These are phyloP conservation scores for Dicrostonyx torquatus DNA, from an alignment of 2,797 vertebrate species.

Conservation along the genomic window DNA sequence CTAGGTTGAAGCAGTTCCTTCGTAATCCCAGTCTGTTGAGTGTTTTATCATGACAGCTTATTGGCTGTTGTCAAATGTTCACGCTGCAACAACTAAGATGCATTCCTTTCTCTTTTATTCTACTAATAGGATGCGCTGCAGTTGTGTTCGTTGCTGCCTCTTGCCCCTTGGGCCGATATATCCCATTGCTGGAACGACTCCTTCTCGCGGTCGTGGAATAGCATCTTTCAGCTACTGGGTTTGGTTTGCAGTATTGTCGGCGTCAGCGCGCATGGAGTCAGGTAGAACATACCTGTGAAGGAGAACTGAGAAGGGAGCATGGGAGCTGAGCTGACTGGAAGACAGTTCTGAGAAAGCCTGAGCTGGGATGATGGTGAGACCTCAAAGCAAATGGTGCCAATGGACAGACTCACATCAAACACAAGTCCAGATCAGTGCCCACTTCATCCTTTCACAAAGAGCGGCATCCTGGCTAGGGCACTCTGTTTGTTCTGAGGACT, in stretches of 20 bases:
- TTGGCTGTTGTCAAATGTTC: not conserved
- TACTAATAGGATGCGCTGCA: not conserved
- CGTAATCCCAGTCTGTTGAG: not conserved
- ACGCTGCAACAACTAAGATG: not conserved
- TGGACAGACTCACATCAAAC: accelerated
- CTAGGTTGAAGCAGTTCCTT: not conserved
- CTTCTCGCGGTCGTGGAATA: not conserved
- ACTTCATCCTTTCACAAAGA: too few species aligned
- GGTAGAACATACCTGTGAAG: not conserved
- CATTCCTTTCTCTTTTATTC: not conserved
- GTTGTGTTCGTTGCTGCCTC: not conserved
- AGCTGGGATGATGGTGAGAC: not conserved
- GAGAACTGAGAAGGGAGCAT: not conserved
- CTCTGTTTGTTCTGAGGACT: not conserved
- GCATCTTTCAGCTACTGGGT: not conserved
- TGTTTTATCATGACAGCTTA: not conserved
- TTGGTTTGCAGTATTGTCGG: not conserved
- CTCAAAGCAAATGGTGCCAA: not conserved
- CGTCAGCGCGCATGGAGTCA: not conserved
- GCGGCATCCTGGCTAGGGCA: too few species aligned
- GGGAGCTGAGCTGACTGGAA: not conserved
- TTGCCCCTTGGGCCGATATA: not conserved
- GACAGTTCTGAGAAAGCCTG: not conserved
- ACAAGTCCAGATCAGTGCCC: not conserved
- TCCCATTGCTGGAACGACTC: not conserved